Conservation (phyloP, 2,113 vertebrate species). For the Pelodiscus sinensis region DNA sequence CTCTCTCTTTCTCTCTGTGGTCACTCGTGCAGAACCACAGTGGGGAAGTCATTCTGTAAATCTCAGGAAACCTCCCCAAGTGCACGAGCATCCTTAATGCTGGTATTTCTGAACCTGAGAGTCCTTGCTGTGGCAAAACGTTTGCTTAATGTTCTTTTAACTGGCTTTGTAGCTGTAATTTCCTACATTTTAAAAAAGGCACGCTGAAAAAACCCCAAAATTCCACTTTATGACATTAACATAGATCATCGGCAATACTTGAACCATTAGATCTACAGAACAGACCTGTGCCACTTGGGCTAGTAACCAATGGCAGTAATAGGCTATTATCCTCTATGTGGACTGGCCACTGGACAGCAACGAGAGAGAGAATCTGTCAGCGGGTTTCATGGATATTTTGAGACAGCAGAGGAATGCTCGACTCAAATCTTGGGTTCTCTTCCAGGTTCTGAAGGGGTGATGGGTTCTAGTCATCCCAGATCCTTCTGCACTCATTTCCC, state of each 20-base stretch:
- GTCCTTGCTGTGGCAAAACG: too few species aligned
- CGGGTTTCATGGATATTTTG: too few species aligned
- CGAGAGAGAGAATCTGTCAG: background rate
- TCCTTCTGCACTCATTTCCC: background rate
- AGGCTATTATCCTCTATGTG: background rate
- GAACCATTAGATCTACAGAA: background rate
- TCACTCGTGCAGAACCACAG: background rate
- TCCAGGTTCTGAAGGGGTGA: background rate
- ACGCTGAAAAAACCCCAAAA: background rate
- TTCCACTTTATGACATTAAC: background rate
- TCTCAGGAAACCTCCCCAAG: background rate
- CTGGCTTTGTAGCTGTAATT: too few species aligned
- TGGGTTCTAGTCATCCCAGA: background rate
- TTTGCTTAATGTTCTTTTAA: too few species aligned
- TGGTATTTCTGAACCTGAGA: too few species aligned
- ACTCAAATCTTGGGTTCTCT: background rate
- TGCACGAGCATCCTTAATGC: background rate
- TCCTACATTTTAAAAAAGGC: background rate
- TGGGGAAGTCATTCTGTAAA: background rate
- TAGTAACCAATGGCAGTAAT: background rate
- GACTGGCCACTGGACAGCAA: background rate
- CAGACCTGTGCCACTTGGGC: background rate
- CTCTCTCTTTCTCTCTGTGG: background rate
- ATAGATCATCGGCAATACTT: background rate
- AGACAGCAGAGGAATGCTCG: background rate